Percentiles rank a stretch among this genome's conserved stretches.
phyloP scores from a whole-genome alignment of 2,888 invertebrate species.

The Drepana falcataria region DNA sequence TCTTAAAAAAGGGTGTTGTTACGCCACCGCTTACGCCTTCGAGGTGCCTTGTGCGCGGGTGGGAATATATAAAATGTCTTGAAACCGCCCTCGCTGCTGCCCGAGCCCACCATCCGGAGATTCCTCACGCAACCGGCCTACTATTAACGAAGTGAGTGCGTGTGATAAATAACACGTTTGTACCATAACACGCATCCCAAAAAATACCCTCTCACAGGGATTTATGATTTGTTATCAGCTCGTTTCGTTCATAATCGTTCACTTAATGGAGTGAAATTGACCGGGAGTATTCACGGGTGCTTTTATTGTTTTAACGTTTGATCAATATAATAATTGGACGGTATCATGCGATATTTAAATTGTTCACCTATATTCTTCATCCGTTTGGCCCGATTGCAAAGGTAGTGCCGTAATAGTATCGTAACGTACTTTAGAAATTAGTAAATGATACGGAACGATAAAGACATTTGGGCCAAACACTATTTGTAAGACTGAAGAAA shows the following conservation, averaged over 20 bases:
- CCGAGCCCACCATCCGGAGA: not conserved
- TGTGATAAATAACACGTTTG: slow-evolving; percentile 15
- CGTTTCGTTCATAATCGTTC: slow-evolving; percentile 6
- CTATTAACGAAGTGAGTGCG: slow-evolving; percentile 13
- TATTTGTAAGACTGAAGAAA: too few species aligned
- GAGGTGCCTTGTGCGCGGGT: too few species aligned
- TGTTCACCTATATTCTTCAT: not conserved
- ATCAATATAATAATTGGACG: not conserved
- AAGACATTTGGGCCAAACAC: too few species aligned
- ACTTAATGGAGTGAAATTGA: not conserved
- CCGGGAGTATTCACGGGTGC: not conserved
- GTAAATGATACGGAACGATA: too few species aligned
- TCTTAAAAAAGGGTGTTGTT: too few species aligned
- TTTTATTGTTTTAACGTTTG: not conserved
- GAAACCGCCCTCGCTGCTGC: not conserved
- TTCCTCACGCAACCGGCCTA: slow-evolving; percentile 10
- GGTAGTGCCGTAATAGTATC: too few species aligned
- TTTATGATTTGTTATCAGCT: slow-evolving; percentile 8
- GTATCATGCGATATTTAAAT: not conserved
- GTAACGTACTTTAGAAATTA: too few species aligned
- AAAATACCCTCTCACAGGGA: not conserved
- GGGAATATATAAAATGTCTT: too few species aligned
- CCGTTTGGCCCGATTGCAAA: too few species aligned
- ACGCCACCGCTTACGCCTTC: too few species aligned
- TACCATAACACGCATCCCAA: slow-evolving; percentile 3